Conservation (phyloP, 2,113 vertebrate genomes). For the Ochotona princeps region DNA sequence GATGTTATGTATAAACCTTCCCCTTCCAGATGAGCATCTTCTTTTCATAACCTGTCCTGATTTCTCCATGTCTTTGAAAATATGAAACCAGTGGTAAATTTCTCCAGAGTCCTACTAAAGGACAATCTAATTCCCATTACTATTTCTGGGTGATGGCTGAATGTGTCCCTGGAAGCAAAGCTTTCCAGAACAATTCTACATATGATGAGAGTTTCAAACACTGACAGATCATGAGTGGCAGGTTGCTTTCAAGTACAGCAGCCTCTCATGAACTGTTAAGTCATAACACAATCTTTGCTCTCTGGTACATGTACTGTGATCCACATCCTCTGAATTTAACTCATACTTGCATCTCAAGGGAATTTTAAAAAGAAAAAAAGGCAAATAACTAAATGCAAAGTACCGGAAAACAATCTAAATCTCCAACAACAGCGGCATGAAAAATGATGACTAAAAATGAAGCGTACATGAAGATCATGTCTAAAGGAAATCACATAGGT, state of each 20-base stretch:
- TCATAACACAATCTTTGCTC: not conserved
- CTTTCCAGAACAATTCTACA: slow-evolving; percentile 40
- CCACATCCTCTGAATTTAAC: not conserved
- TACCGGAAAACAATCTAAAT: not conserved
- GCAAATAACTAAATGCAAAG: not conserved
- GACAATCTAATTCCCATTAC: not conserved
- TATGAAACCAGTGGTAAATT: not conserved
- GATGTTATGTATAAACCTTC: not conserved
- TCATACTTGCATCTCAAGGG: not conserved
- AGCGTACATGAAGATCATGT: not conserved
- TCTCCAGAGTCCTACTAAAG: not conserved
- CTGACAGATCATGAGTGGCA: not conserved
- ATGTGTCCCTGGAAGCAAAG: not conserved
- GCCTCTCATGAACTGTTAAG: not conserved
- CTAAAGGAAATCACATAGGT: not conserved
- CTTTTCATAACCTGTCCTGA: not conserved
- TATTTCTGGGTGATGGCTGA: slow-evolving; percentile 28
- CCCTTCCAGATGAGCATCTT: not conserved
- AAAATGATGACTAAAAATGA: not conserved
- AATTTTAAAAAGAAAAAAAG: slow-evolving; percentile 12
- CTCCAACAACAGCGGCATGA: not conserved
- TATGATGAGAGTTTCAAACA: not conserved
- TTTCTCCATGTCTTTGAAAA: slow-evolving; percentile 10
- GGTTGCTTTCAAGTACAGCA: slow-evolving; percentile 25
- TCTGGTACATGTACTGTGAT: not conserved